Base-by-base conservation (phyloP, 2,113 vertebrate species). In the Sprattus sprattus region DNA sequence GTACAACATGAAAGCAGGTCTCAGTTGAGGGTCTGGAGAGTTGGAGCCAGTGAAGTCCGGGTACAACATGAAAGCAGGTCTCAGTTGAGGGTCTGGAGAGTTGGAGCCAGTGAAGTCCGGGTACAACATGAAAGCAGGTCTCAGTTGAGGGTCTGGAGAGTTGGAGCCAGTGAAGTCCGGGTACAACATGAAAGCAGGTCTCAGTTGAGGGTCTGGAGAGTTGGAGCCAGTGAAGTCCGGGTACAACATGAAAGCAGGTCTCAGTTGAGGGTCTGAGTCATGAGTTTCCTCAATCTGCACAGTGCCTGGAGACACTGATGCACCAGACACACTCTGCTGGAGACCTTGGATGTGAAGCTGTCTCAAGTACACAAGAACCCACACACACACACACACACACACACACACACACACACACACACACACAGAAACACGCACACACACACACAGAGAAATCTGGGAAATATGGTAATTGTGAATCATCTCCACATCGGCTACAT, bases 361-460 rank as follows among this genome's bases (percentile, higher is more conserved):
- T 78, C 28, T 78, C 28, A 78, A 78, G 71, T 13, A 39, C 28
- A 85, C 81, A 86, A 83, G 57, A 67, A 83, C 46, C 49, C 84
- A 52, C 85, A 85, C 85, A 83, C 88, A 85, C 81, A 80, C 83
- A 44, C 83, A 82, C 85, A 85, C 80, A 88, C 87, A 84, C 39
- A 83, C 84, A 57, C 81, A 71, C 75, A 60, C 81, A 49, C 84
- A 85, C 82, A 75, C 87, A 84, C 44, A 82, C 49, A n/a, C n/a
- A n/a, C n/a, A n/a, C n/a, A n/a, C n/a, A n/a, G n/a, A n/a, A n/a
- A n/a, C n/a, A n/a, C n/a, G n/a, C n/a, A n/a, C n/a, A 67, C 64
- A 88, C 52, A 80, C 60, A 82, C 49, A 83, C 57, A 45, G 22
- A 52, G 45, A 81, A 46, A 52, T 83, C 45, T n/a, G 47, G 15